Percentiles rank a stretch among this genome's conserved stretches.
phyloP scores from a whole-genome alignment of 1,140 invertebrate species.

The Lethrus apterus region DNA sequence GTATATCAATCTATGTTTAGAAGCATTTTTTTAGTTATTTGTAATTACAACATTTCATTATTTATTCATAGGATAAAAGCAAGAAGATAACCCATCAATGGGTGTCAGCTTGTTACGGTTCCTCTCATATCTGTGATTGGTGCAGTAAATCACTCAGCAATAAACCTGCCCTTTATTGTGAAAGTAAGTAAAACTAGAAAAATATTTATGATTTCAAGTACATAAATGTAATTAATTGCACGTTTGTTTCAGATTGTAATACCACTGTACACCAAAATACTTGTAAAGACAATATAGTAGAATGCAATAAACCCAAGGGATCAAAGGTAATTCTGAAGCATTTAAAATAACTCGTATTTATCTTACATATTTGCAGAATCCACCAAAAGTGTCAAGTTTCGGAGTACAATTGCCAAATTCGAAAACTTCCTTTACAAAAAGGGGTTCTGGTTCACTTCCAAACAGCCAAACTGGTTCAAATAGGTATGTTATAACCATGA shows the following conservation, averaged over 20 bases:
- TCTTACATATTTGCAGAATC: constrained; percentile 39
- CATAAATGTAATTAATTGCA: constrained; percentile 13
- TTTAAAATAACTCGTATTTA: constrained; percentile 11
- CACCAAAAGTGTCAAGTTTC: constrained; percentile 33
- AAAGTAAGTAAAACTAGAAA: constrained; percentile 43
- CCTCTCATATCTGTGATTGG: constrained; percentile 70
- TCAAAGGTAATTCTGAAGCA: constrained; percentile 47
- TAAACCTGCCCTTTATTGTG: constrained; percentile 60
- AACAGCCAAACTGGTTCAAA: constrained; percentile 34
- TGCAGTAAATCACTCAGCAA: constrained; percentile 73
- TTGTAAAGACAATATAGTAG: constrained; percentile 76
- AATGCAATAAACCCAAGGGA: constrained; percentile 65
- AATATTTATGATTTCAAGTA: background rate
- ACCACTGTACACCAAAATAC: constrained; percentile 77
- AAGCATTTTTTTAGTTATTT: no score
- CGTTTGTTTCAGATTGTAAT: constrained; percentile 60
- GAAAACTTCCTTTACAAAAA: constrained; percentile 38
- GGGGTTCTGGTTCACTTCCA: constrained; percentile 39
- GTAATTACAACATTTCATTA: no score
- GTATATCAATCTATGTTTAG: background rate
- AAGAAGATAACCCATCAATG: constrained; percentile 70
- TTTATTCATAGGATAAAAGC: constrained; percentile 53
- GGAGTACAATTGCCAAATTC: constrained; percentile 35
- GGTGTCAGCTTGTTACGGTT: constrained; percentile 54
- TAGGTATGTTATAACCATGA: no score